Conservation (phyloP, 2,888 invertebrate species). For the Stenoptilia bipunctidactyla region DNA sequence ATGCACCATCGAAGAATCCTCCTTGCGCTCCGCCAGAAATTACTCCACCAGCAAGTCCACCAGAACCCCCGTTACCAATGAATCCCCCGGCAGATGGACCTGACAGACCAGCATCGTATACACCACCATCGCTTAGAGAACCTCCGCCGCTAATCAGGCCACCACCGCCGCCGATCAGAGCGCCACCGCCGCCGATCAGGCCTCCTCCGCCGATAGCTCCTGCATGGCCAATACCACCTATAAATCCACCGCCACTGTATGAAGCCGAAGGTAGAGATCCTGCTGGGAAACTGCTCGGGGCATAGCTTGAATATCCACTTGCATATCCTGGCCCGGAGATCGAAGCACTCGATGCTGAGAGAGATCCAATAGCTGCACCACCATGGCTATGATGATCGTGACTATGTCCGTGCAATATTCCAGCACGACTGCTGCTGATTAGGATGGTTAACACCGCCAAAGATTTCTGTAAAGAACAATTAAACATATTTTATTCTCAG, state of each 20-base stretch:
- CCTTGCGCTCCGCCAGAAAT: slow-evolving; percentile 8
- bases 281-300: slow-evolving; percentile 52
- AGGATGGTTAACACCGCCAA: slow-evolving; percentile 53
- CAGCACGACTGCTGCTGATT: slow-evolving; percentile 47
- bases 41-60: slow-evolving; percentile 4
- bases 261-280: slow-evolving; percentile 55
- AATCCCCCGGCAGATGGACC: slow-evolving; percentile 9
- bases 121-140: slow-evolving; percentile 5
- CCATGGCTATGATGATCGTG: slow-evolving; percentile 14
- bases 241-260: slow-evolving; percentile 19
- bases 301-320: slow-evolving; percentile 33
- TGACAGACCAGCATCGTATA: slow-evolving; percentile 6
- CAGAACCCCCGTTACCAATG: not conserved
- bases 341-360: slow-evolving; percentile 1
- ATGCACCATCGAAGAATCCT: slow-evolving; percentile 11
- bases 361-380: not conserved
- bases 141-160: slow-evolving; percentile 1
- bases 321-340: slow-evolving; percentile 3
- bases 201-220: slow-evolving; percentile 8
- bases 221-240: slow-evolving; percentile 16
- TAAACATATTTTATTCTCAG: slow-evolving; percentile 9
- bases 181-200: slow-evolving; percentile 7
- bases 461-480: slow-evolving; percentile 44
- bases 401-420: slow-evolving; percentile 35
- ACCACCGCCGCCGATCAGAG: not conserved